Base-by-base conservation (phyloP, 2,113 vertebrate species). In the Zapornia atra region DNA sequence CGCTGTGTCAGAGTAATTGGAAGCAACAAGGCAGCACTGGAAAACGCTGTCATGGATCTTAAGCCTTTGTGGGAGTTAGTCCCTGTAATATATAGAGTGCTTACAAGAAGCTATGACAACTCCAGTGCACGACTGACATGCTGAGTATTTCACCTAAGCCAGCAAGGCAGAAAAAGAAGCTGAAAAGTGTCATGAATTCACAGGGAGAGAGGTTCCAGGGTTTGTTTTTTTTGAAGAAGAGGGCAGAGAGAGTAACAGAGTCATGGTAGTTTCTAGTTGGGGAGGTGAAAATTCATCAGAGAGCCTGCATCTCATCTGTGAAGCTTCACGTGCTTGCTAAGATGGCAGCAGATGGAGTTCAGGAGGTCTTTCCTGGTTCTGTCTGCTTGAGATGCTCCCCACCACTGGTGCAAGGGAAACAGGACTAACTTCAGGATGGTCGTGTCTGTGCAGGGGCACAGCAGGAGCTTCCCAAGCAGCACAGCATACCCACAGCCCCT, bases 41-140 rank as follows among this genome's bases (percentile, higher is more conserved):
- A 85, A 96, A 96, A 91, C 0, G 1, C 22, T 81, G 42, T 28
- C 71, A 46, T 5, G 75, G 76, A 33, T 86, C 71, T 81, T 81
- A 83, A 90, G 69, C 63, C 77, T 88, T 92, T 78, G 88, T 92
- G 90, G 86, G 82, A 96, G 94, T 94, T 38, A 21, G 44, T 65
- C 31, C 66, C 42, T 2, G 4, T 78, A 60, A 89, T 63, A 70
- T 81, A 96, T 79, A 69, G 85, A 86, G 93, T 91, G 78, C 83
- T 92, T 94, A 78, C 40, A 77, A 92, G 90, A 36, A 54, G 75
- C 70, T 4, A 4, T 42, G 96, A 81, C 88, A 93, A 53, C 44
- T 28, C 64, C 65, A 34, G 29, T 6, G 1, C 46, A 36, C 0
- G 16, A 44, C 72, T 93, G 84, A 96, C 76, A 61, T 11, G 38